Conservation (phyloP, 2,797 vertebrate genomes). For the Spinus olivaceus region DNA sequence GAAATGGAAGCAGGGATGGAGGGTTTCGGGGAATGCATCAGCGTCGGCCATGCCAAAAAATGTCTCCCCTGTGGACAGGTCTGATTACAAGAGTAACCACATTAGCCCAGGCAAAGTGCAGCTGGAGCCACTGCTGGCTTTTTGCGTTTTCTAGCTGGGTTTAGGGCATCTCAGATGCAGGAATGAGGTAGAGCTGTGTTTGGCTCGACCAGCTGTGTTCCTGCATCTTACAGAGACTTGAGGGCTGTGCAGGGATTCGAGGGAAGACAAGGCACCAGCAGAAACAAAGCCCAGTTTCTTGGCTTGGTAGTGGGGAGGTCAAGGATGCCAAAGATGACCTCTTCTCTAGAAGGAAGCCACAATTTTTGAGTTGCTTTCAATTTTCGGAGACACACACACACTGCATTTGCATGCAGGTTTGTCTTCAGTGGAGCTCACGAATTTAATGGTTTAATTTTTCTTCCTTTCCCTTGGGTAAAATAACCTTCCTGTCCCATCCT, state of each 20-base stretch:
- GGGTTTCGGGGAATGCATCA: slow-evolving; percentile 56
- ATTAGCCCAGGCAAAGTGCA: slow-evolving; percentile 33
- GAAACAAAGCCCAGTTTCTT: not conserved
- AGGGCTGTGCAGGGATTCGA: not conserved
- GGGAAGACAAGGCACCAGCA: not conserved
- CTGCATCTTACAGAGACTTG: not conserved
- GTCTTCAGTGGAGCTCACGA: not conserved
- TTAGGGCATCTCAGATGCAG: not conserved
- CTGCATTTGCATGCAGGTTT: not conserved
- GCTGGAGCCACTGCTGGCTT: slow-evolving; percentile 16
- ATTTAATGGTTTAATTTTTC: not conserved
- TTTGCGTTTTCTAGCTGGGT: not conserved
- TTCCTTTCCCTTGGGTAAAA: not conserved
- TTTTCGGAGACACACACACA: not conserved
- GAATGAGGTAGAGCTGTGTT: not conserved
- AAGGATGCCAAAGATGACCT: not conserved
- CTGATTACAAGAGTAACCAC: slow-evolving; percentile 34
- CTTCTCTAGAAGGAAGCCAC: not conserved
- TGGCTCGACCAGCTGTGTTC: not conserved
- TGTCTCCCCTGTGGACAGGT: slow-evolving; percentile 47
- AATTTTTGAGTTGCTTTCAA: not conserved
- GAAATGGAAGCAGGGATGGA: slow-evolving; percentile 65
- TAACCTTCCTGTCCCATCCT: not conserved
- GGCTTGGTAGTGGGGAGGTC: not conserved
- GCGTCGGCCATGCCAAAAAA: not conserved